Evolutionary conservation across 2,797 vertebrate genomes (phyloP), one percentile per base, ranked within the genome.

Genomic region (Heteromormyrus szaboi): DNA sequence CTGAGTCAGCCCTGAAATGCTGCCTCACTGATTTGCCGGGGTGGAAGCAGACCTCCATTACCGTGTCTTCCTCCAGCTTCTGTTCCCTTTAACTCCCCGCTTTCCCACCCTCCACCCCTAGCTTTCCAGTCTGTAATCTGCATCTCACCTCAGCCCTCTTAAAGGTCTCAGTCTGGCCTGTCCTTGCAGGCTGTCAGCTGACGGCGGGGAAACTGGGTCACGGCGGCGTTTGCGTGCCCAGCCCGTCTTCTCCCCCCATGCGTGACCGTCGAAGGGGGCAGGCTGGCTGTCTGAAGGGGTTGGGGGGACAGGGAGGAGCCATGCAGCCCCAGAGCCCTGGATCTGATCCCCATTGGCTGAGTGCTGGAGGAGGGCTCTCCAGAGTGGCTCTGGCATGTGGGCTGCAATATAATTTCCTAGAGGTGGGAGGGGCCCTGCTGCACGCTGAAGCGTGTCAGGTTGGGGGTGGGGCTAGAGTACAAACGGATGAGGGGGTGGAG

Each of bases 191-290:
- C 89, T 92, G 91, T 95, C 94, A 94, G 94, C 94, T 95, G 95
- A 95, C 91, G 0, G 90, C 89, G 72, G 83, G 88, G 91, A 93
- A 95, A 94, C 87, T 95, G 90, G 95, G 94, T 96, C 94, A 93
- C 87, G 89, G 76, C 90, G 91, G 91, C 8, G 33, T 41, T 9
- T 48, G 65, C 37, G 41, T 88, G 25, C 68, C 41, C 46, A 46
- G 92, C 50, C 85, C 17, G 25, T 33, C 72, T 4, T 12, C 56
- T 22, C 44, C 68, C 11, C 87, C 89, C 54, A 37, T 81, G 59
- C 90, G 87, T 91, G 83, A 89, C 53, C 7, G 54, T 25, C 37
- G 7, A 14, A 22, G 33, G 25, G 53, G 53, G 53, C 33, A 9
- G 54, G 19, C 53, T 44, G 79, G 44, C 19, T 22, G 79, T n/a